Base-by-base conservation (phyloP, 2,113 vertebrate species). In the Montifringilla adamsi region DNA sequence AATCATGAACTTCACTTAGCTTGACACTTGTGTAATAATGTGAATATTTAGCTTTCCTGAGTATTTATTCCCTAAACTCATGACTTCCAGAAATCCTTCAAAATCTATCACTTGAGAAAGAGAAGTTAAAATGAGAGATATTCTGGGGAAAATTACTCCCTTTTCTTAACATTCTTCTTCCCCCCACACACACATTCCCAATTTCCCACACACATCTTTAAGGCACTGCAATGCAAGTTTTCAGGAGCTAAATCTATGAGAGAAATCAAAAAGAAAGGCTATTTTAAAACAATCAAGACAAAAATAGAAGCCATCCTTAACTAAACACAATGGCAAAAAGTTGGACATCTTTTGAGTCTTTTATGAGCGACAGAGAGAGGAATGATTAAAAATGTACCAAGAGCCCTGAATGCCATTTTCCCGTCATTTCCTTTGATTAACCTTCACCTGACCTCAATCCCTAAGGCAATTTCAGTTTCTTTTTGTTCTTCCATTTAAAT, bases 371-470 rank as follows among this genome's bases (percentile, higher is more conserved):
- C 86, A 80, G 90, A 68, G 86, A 90, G 53, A 27, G 60, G 82
- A 95, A 96, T 93, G 93, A 98, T 98, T 98, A 97, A 98, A 97
- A 97, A 97, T 96, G 97, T 95, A 98, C 93, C 95, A 27, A 85
- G 96, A 96, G 96, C 95, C 97, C 90, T 56, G 83, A 97, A 95
- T 97, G 95, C 95, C 95, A 97, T 98, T 98, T 97, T 96, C 87
- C 95, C 95, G 95, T 97, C 97, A 97, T 97, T 98, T 98, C 97
- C 98, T 98, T 97, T 97, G 97, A 98, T 98, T 98, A 98, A 98
- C 98, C 98, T 98, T 96, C 95, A 95, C 95, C 95, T 97, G 97
- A 98, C 97, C 98, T 89, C 86, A 93, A 87, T 97, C 97, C 96
- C 95, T 87, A 83, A 97, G 98, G 98, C 97, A 96, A 95, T 94